Evolutionary conservation across 2,888 invertebrate species (phyloP), one percentile per base, ranked within the genome.

Genomic region (Drosophila planitibia): DNA sequence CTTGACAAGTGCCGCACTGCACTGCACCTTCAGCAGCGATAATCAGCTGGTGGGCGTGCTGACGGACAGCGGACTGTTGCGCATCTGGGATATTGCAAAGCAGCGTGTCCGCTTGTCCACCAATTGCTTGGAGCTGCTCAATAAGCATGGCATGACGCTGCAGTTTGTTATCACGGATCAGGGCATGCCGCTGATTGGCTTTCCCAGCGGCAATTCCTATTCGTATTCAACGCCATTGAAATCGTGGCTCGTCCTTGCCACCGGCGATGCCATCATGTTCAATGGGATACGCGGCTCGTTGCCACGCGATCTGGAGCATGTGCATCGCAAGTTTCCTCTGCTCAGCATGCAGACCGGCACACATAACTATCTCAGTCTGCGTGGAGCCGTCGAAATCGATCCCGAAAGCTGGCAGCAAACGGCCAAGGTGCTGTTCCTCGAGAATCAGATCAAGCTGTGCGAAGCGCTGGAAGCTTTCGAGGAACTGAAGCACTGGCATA

Each of bases 181-280:
- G 75, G 97, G 97, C 33, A 95, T 96, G 91, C 98, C 98, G 0
- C 95, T 98, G 91, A 94, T 99, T 77, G 95, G 97, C n/a, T 95
- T 98, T 41, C 96, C 96, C 37, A 97, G 96, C 91, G 97, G 97
- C 32, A 96, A 96, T 91, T 96, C 97, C 3, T 98, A 97, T 91
- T 96, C 97, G 69, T 98, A 96, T 92, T 96, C 96, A 82, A 94
- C 95, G 80, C 96, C 96, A 89, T 94, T 98, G 89, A 95, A 95
- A 88, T 94, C 96, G 7, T 96, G 97, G 98, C 79, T 94, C 91
- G 87, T 93, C 83, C 76, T 95, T 91, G 95, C 94, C 92, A 94
- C 95, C 28, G 92, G 94, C 67, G 95, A 95, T 92, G 94, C 95
- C 5, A 92, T 95, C 47, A 93, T 94, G 75, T 92, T 94, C 67